Percentiles rank a stretch among this genome's conserved stretches.
phyloP scores from a whole-genome alignment of 2,113 vertebrate genomes.

The Sphaerodactylus townsendi region DNA sequence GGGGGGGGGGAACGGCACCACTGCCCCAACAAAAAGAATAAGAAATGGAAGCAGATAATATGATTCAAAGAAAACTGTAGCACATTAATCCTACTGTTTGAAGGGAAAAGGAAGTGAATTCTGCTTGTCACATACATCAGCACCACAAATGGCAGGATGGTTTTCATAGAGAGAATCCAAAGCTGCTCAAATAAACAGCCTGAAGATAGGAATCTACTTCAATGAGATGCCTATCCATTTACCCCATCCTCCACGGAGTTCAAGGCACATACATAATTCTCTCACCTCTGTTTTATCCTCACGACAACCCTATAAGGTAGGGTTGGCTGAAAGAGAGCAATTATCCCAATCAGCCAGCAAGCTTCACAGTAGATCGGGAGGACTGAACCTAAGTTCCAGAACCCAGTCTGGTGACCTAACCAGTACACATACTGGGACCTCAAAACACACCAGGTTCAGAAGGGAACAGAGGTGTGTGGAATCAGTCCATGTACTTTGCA shows the following conservation, averaged over 20 bases:
- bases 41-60: conserved; percentile 22
- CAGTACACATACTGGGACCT: too few species aligned
- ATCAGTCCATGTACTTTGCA: not conserved
- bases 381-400: too few species aligned
- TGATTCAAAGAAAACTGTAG: conserved; percentile 41
- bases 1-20: conserved; percentile 19
- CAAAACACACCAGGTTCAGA: not conserved
- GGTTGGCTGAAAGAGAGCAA: too few species aligned
- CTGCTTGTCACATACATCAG: not conserved
- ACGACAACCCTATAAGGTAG: too few species aligned
- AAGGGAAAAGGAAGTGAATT: fast-evolving
- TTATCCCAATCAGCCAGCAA: too few species aligned
- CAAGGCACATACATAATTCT: too few species aligned
- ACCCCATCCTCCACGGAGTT: too few species aligned
- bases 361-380: too few species aligned
- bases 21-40: not conserved
- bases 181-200: not conserved
- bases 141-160: not conserved
- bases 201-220: not conserved
- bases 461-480: too few species aligned
- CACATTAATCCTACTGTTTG: conserved; percentile 14
- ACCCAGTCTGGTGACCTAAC: too few species aligned
- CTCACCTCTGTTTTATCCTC: too few species aligned
- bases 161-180: not conserved
- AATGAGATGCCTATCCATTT: too few species aligned